Conservation (phyloP, 2,888 invertebrate species). For the Melangyna quadrimaculata region DNA sequence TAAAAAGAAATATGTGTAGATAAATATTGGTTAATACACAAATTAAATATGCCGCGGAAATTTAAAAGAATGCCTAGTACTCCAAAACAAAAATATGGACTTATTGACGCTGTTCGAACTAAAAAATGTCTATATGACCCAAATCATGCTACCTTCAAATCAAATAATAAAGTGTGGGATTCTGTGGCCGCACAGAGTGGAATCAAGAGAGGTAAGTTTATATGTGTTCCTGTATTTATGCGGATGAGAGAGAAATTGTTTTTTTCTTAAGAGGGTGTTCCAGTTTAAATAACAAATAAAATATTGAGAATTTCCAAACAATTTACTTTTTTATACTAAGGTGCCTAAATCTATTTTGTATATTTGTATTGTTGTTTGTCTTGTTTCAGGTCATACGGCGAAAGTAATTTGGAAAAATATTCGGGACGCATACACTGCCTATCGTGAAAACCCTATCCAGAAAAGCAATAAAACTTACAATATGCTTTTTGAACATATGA, state of each 20-base stretch:
- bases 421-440: slow-evolving; percentile 17
- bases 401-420: slow-evolving; percentile 46
- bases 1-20: not conserved
- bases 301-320: not conserved
- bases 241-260: not conserved
- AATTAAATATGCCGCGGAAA: slow-evolving; percentile 6
- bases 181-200: slow-evolving; percentile 14
- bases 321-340: no score
- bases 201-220: slow-evolving; percentile 21
- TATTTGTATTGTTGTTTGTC: not conserved
- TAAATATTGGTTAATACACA: not conserved
- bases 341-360: no score
- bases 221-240: not conserved
- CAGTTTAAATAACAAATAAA: not conserved
- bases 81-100: not conserved
- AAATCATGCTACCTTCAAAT: not conserved
- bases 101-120: slow-evolving; percentile 5
- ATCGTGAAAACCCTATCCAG: not conserved
- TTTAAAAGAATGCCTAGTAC: not conserved
- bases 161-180: slow-evolving; percentile 22
- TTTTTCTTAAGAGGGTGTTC: not conserved
- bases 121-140: slow-evolving; percentile 30
- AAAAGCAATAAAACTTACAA: not conserved
- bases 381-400: slow-evolving; percentile 8
- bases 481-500: slow-evolving; percentile 29